A percentile compares a stretch with the other conserved stretches of the same genome.
Conservation (phyloP, 2,888 invertebrate species). For the Lutraria lutraria region DNA sequence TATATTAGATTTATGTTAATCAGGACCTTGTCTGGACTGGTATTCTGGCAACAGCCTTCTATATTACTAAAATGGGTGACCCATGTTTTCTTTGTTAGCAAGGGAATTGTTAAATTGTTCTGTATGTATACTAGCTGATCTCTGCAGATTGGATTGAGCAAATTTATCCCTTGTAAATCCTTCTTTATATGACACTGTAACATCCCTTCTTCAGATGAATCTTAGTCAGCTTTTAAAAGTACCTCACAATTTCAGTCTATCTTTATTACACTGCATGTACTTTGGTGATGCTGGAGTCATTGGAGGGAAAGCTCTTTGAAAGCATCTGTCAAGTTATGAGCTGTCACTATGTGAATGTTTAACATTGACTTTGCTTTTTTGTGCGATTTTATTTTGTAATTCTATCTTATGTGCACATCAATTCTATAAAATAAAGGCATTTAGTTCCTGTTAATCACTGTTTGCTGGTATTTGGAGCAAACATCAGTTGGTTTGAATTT, state of each 20-base stretch:
- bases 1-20: no score
- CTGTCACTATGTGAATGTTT: background rate
- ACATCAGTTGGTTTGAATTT: slow-evolving; percentile 17
- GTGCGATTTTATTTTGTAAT: background rate
- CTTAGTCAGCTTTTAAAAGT: background rate
- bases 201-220: background rate
- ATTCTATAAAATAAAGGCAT: slow-evolving; percentile 3
- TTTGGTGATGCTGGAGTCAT: background rate
- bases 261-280: background rate
- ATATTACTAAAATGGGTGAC: no score
- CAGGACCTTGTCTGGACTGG: no score
- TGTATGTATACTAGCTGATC: no score
- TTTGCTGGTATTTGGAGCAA: background rate
- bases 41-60: no score
- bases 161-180: no score
- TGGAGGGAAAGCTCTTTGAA: background rate
- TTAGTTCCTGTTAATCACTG: background rate
- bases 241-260: background rate
- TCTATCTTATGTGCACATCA: background rate
- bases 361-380: background rate
- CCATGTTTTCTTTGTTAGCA: no score
- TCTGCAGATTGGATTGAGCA: no score
- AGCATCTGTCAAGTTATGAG: background rate
- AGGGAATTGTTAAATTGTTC: no score
- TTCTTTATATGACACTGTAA: no score